These are phyloP conservation scores for Otis tarda DNA, from an alignment of 2,113 vertebrate genomes.

Conservation along the genomic window DNA sequence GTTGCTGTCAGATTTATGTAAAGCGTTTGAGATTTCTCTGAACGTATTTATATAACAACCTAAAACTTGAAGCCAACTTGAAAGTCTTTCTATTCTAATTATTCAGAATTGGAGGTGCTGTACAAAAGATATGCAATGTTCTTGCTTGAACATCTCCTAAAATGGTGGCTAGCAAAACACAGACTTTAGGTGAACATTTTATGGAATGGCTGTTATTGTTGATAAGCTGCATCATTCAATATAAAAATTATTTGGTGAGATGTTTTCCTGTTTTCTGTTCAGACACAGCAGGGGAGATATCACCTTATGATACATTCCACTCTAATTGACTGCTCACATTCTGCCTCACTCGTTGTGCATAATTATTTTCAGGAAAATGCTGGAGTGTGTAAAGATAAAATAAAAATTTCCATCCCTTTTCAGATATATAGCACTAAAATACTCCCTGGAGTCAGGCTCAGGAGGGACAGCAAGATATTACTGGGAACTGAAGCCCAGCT, in stretches of 20 bases:
- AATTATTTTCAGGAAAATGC: constrained; percentile 44
- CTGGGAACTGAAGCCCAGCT: neutral
- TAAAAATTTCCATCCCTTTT: neutral
- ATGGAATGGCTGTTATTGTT: neutral
- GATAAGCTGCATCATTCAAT: neutral
- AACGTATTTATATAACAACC: constrained; percentile 85
- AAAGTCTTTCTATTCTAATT: constrained; percentile 79
- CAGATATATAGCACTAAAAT: neutral
- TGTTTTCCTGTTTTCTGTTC: neutral
- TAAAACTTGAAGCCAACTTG: constrained; percentile 77
- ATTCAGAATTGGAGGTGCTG: constrained; percentile 66
- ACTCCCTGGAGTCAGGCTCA: neutral
- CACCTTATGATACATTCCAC: neutral
- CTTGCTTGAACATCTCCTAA: constrained; percentile 47
- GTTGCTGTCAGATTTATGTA: constrained; percentile 83
- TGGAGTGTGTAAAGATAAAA: neutral
- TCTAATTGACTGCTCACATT: constrained; percentile 42
- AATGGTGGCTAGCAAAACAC: constrained; percentile 39
- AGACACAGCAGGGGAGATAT: neutral
- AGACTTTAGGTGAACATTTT: neutral
- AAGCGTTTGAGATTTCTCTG: constrained; percentile 79
- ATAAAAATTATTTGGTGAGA: neutral
- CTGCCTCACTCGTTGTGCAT: constrained; percentile 1
- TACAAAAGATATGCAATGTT: constrained; percentile 55
- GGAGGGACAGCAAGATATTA: neutral